phyloP scores from a whole-genome alignment of 2,888 invertebrate species.

The Dolomedes plantarius region DNA sequence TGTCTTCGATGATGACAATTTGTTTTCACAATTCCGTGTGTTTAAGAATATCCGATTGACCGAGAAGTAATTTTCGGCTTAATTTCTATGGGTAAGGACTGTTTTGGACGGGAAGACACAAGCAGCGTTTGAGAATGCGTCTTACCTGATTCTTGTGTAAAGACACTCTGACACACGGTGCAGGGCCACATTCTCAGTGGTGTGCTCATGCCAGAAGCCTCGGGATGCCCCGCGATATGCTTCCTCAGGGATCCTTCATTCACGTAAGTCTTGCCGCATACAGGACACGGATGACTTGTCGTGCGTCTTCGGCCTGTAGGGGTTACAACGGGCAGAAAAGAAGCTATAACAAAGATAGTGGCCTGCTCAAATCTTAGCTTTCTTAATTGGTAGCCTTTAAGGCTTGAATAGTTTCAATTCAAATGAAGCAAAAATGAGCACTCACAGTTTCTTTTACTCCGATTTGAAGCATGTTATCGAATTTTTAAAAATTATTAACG shows the following conservation, averaged over 20 bases:
- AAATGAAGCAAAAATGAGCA: slow-evolving; percentile 24
- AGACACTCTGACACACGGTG: slow-evolving; percentile 95
- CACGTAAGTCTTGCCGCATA: slow-evolving; percentile 96
- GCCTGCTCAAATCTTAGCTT: slow-evolving; percentile 51
- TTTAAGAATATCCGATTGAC: too few species aligned
- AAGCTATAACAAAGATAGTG: slow-evolving; percentile 68
- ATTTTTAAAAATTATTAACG: too few species aligned
- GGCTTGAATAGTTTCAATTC: not conserved
- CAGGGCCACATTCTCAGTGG: slow-evolving; percentile 94
- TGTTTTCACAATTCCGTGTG: too few species aligned
- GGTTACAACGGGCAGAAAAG: slow-evolving; percentile 69
- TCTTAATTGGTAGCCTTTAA: not conserved
- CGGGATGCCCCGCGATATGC: slow-evolving; percentile 92
- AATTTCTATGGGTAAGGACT: too few species aligned
- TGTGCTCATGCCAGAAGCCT: slow-evolving; percentile 80
- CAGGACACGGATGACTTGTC: slow-evolving; percentile 95
- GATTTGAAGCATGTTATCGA: too few species aligned
- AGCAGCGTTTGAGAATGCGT: not conserved
- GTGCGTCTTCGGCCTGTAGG: slow-evolving; percentile 78
- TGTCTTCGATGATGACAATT: too few species aligned
- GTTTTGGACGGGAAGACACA: too few species aligned
- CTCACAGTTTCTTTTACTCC: not conserved
- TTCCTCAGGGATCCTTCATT: slow-evolving; percentile 94
- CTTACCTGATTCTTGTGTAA: slow-evolving; percentile 95
- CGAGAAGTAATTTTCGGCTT: too few species aligned